Evolutionary conservation across 2,888 invertebrate genomes (phyloP), one percentile per base, ranked within the genome.

Genomic region (Acholoe squamosa): DNA sequence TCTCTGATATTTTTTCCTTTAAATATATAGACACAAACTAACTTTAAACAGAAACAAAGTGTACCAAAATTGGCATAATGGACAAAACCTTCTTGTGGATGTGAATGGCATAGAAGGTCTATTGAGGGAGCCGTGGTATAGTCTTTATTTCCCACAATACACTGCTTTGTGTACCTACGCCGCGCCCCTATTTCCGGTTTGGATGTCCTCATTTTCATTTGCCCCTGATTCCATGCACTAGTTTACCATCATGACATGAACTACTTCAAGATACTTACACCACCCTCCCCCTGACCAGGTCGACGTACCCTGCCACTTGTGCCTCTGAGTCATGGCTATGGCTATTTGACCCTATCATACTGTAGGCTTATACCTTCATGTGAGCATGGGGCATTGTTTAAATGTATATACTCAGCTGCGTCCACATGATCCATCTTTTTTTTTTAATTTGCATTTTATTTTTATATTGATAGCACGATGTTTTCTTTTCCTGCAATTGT

Each of bases 171-270:
- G 80, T 34, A 43, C 80, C 33, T 80, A 43, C 43, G 34, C 33
- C 33, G 19, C 34, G 34, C 76, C 28, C 43, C 25, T 25, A 80
- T 25, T 80, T 80, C 80, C 80, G 80, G 80, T 43, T 33, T 14
- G 14, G 80, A 43, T 34, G 80, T 33, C 80, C 34, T 80, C 71
- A 14, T 71, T 19, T 67, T 14, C 28, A 0, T 28, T 22, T 22
- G 28, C 34, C 43, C 80, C 19, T 80, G 25, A 80, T 80, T 80
- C 80, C 80, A 80, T 43, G 43, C 80, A 19, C 80, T 22, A n/a
- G 80, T 10, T 34, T 33, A 16, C 33, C 19, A 34, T 80, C 80
- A 80, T 80, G 80, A 43, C 80, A 80, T 43, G 80, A 80, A 80
- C 34, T 22, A 33, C n/a, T 16, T n/a, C 7, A 3, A n/a, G 43